Evolutionary conservation across 2,888 invertebrate species (phyloP).

Genomic region (Neocrepidodera transversa): DNA sequence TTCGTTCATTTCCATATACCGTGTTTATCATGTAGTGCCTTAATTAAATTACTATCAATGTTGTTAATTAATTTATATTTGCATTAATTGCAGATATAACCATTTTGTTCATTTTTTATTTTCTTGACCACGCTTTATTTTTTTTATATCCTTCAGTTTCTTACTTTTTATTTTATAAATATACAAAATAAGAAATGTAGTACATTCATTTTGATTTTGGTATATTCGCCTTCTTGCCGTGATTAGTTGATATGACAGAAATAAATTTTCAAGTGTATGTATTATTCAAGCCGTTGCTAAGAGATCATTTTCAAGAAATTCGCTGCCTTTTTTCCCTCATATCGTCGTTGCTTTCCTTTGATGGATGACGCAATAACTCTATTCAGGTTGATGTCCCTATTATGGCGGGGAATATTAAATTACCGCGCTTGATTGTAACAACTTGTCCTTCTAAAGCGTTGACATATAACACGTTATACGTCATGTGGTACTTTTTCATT

Average conservation of each 20-base stretch:
- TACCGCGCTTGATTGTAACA: constrained; percentile 45
- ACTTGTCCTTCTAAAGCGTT: constrained; percentile 46
- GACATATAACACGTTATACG: constrained; percentile 44
- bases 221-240: too few species aligned
- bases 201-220: too few species aligned
- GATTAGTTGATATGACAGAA: too few species aligned
- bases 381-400: constrained; percentile 44
- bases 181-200: too few species aligned
- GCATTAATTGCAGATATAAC: background rate
- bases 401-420: constrained; percentile 46
- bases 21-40: constrained; percentile 8
- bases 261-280: constrained; percentile 24
- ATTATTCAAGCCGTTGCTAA: constrained; percentile 30
- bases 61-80: background rate
- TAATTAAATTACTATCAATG: constrained; percentile 11
- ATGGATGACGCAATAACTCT: constrained; percentile 45
- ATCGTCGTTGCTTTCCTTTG: constrained; percentile 26
- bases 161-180: too few species aligned
- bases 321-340: constrained; percentile 25
- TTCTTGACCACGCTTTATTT: too few species aligned
- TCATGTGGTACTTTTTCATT: constrained; percentile 44
- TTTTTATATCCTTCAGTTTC: too few species aligned
- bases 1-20: constrained; percentile 14
- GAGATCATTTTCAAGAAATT: constrained; percentile 31
- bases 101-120: background rate